These are phyloP conservation scores for Notodonta dromedarius DNA, from an alignment of 2,888 invertebrate species.

Conservation along the genomic window DNA sequence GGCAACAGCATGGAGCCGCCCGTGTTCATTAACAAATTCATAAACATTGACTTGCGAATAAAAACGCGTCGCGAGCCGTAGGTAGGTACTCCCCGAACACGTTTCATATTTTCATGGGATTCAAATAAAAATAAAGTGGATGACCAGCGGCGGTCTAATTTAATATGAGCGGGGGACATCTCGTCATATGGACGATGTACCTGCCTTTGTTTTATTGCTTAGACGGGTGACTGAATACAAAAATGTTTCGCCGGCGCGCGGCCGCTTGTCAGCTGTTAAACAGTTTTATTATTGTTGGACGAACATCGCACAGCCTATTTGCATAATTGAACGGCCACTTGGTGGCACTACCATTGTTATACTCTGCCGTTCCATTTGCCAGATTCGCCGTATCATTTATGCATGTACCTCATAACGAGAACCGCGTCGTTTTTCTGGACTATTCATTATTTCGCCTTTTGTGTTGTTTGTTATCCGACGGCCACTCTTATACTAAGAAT, in stretches of 20 bases:
- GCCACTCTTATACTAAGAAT: slow-evolving; percentile 66
- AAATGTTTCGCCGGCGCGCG: slow-evolving; percentile 63
- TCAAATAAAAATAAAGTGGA: slow-evolving; percentile 82
- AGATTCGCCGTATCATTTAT: slow-evolving; percentile 83
- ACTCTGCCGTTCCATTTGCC: slow-evolving; percentile 83
- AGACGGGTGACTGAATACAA: slow-evolving; percentile 70
- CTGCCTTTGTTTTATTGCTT: slow-evolving; percentile 77
- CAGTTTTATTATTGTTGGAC: slow-evolving; percentile 82
- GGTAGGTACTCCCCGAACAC: slow-evolving; percentile 58
- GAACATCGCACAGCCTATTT: slow-evolving; percentile 79
- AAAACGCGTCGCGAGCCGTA: slow-evolving; percentile 60
- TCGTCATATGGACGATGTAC: slow-evolving; percentile 73
- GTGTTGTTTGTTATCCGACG: slow-evolving; percentile 71
- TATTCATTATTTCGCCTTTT: slow-evolving; percentile 80
- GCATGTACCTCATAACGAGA: slow-evolving; percentile 80
- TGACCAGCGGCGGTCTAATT: slow-evolving; percentile 78
- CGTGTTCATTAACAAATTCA: slow-evolving; percentile 81
- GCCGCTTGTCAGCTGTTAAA: slow-evolving; percentile 81
- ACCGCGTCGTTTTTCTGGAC: slow-evolving; percentile 76
- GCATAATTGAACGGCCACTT: slow-evolving; percentile 85
- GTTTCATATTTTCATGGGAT: slow-evolving; percentile 80
- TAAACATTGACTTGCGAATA: slow-evolving; percentile 79
- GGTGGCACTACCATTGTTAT: slow-evolving; percentile 82
- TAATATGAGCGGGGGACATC: slow-evolving; percentile 77
- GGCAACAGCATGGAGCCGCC: slow-evolving; percentile 58